Evolutionary conservation across 1,140 invertebrate species (phyloP).

Genomic region (Glossosoma conforme): DNA sequence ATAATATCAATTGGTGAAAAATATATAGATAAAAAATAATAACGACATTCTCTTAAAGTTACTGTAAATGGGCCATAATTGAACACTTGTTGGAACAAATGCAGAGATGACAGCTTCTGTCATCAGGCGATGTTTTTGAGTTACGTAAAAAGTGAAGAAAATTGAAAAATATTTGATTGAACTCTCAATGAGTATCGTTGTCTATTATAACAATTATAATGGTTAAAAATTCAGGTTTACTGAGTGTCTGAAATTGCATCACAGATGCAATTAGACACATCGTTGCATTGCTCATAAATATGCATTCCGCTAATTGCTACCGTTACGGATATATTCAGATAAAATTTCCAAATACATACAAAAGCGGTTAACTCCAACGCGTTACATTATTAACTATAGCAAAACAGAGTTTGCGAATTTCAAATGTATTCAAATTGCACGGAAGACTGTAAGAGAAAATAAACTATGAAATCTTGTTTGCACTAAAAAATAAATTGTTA

Average conservation of each 20-base stretch:
- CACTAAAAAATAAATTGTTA: background rate
- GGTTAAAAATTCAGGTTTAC: conserved; percentile 2
- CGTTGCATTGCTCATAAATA: conserved; percentile 20
- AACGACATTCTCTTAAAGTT: too few relatives aligned
- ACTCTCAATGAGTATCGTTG: too few relatives aligned
- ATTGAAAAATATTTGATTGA: too few relatives aligned
- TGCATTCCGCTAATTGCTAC: conserved; percentile 23
- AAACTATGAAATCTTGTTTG: background rate
- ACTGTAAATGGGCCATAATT: too few relatives aligned
- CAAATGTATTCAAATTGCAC: background rate
- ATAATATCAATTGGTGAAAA: too few relatives aligned
- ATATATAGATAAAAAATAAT: too few relatives aligned
- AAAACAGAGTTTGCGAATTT: background rate
- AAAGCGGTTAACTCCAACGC: conserved; percentile 11
- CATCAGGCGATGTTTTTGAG: too few relatives aligned
- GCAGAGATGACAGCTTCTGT: too few relatives aligned
- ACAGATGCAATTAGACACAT: conserved; percentile 12
- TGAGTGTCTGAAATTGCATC: background rate
- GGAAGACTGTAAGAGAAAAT: background rate
- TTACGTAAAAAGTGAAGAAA: too few relatives aligned
- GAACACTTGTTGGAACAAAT: too few relatives aligned
- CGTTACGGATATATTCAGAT: background rate
- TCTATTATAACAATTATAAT: too few relatives aligned
- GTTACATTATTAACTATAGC: background rate
- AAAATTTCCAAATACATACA: conserved; percentile 11